Conservation (phyloP, 2,888 invertebrate species). For the Cheilosia pagana region DNA sequence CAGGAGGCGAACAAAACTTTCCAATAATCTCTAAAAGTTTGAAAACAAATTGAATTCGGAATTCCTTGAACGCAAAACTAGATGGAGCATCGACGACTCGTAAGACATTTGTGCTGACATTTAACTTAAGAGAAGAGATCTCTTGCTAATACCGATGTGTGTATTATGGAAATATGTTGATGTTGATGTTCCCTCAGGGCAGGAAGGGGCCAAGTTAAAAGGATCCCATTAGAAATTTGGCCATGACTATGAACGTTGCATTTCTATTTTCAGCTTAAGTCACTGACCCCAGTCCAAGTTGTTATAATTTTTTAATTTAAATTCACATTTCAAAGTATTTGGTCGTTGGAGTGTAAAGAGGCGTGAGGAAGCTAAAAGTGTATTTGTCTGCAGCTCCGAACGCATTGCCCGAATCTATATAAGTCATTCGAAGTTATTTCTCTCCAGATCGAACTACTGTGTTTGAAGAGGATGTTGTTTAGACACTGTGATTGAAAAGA, state of each 20-base stretch:
- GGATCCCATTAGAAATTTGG: background rate
- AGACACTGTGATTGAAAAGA: no score
- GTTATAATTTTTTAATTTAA: conserved; percentile 52
- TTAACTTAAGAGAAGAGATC: conserved; percentile 58
- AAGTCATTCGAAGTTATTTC: no score
- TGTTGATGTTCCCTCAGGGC: conserved; percentile 8
- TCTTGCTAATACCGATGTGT: conserved; percentile 18
- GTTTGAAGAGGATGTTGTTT: no score
- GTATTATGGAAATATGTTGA: conserved; percentile 38
- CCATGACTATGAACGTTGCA: conserved; percentile 12
- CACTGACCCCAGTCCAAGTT: background rate
- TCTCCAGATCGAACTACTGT: no score
- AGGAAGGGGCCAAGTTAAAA: background rate
- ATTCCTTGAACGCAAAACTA: conserved; percentile 40
- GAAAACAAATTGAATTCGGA: conserved; percentile 66
- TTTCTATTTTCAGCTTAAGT: background rate
- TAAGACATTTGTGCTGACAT: conserved; percentile 57
- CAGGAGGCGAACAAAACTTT: conserved; percentile 49
- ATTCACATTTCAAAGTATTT: conserved; percentile 23
- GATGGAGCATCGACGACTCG: conserved; percentile 25
- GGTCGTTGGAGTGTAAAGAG: background rate
- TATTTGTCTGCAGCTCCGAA: no score
- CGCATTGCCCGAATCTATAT: no score
- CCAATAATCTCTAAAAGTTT: conserved; percentile 68
- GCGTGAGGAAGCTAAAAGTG: no score